phyloP scores from a whole-genome alignment of 2,797 vertebrate species.

The Rhabdomys pumilio region DNA sequence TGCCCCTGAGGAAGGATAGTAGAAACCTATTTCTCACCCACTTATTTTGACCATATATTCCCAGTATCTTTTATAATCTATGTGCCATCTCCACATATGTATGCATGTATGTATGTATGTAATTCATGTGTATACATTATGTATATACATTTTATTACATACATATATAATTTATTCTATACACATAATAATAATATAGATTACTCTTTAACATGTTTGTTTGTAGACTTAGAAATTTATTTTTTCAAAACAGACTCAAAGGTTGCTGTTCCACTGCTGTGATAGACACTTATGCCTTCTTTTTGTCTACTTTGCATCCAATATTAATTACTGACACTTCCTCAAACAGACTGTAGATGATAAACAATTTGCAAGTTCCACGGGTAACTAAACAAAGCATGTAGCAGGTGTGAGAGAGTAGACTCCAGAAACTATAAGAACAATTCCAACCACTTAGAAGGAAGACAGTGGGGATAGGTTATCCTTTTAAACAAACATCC shows the following conservation, averaged over 20 bases:
- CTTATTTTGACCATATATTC: not conserved
- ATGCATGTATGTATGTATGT: not conserved
- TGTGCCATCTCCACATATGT: not conserved
- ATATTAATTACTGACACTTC: not conserved
- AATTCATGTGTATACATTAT: not conserved
- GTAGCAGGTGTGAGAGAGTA: not conserved
- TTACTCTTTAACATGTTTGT: not conserved
- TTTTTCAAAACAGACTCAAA: slow-evolving; percentile 29
- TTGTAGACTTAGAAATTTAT: not conserved
- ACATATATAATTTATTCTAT: not conserved
- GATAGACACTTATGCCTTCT: not conserved
- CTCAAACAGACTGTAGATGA: not conserved
- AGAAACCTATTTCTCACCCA: not conserved
- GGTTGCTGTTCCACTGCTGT: not conserved
- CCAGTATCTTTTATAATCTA: not conserved
- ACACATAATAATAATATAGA: not conserved
- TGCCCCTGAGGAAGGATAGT: not conserved
- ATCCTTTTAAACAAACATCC: not conserved
- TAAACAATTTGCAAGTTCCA: not conserved
- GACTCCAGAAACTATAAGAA: not conserved
- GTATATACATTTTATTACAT: not conserved
- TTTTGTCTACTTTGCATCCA: not conserved
- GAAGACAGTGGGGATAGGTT: not conserved
- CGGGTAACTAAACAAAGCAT: slow-evolving; percentile 14
- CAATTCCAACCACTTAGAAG: not conserved